These are phyloP conservation scores for Lochmaea crataegi DNA, from an alignment of 2,888 invertebrate genomes.

Conservation along the genomic window DNA sequence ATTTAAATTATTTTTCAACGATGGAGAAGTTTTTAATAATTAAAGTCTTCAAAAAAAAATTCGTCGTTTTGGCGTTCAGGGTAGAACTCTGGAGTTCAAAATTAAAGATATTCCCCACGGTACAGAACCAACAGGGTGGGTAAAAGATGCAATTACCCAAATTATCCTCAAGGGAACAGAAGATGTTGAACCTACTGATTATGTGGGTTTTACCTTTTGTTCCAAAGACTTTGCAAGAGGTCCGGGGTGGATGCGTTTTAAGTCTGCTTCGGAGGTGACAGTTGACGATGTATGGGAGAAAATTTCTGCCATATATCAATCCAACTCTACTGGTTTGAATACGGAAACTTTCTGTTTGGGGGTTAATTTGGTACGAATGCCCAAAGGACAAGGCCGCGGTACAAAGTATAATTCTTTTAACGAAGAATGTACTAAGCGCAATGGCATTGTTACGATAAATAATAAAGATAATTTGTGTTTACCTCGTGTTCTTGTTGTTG, in stretches of 20 bases:
- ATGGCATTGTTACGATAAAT: constrained; percentile 34
- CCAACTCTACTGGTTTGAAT: constrained; percentile 31
- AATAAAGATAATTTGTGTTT: constrained; percentile 45
- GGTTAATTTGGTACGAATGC: constrained; percentile 25
- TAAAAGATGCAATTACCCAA: neutral
- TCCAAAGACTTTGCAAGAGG: constrained; percentile 5
- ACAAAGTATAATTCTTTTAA: constrained; percentile 27
- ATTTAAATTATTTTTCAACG: too few species aligned
- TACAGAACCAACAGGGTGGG: neutral
- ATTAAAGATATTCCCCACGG: neutral
- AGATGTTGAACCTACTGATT: neutral
- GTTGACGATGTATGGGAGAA: too few species aligned
- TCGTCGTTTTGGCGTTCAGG: neutral
- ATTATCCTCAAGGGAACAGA: neutral
- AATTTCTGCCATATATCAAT: constrained; percentile 16
- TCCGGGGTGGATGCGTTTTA: constrained; percentile 58
- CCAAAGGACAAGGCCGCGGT: constrained; percentile 8
- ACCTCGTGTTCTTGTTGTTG: constrained; percentile 39
- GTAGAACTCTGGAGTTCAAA: constrained; percentile 20
- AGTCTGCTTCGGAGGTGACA: constrained; percentile 2
- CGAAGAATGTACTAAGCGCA: constrained; percentile 34
- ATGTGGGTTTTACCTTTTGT: constrained; percentile 17
- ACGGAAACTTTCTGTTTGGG: constrained; percentile 44
- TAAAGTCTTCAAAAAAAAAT: too few species aligned
- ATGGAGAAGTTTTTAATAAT: too few species aligned